These are phyloP conservation scores for Gadus macrocephalus DNA, from an alignment of 2,113 vertebrate species.

Conservation along the genomic window DNA sequence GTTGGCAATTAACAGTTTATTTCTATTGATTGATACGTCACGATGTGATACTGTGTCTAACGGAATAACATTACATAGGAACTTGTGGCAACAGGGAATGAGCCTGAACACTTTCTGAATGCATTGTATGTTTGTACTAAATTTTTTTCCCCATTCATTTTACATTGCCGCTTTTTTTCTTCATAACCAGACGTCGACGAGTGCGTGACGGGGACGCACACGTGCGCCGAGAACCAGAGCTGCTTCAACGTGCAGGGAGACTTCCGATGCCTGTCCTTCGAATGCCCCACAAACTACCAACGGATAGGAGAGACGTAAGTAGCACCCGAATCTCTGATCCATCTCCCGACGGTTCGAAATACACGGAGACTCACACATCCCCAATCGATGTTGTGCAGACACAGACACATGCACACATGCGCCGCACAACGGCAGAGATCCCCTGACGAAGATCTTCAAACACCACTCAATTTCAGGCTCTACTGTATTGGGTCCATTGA, in stretches of 20 bases:
- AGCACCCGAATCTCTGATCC: neutral
- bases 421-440: neutral
- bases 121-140: too few relatives aligned
- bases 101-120: too few relatives aligned
- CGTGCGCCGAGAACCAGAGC: slow-evolving; percentile 82
- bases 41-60: too few relatives aligned
- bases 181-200: slow-evolving; percentile 84
- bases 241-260: slow-evolving; percentile 95
- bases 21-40: too few relatives aligned
- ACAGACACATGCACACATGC: neutral
- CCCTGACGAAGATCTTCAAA: neutral
- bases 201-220: slow-evolving; percentile 87
- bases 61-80: too few relatives aligned
- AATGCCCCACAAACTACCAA: slow-evolving; percentile 87
- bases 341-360: too few relatives aligned
- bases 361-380: neutral
- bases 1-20: too few relatives aligned
- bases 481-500: slow-evolving; percentile 7
- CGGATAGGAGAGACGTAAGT: slow-evolving; percentile 87
- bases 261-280: slow-evolving; percentile 85
- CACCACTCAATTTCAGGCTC: neutral
- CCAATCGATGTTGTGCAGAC: neutral
- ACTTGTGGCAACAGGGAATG: too few relatives aligned
- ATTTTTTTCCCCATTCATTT: too few relatives aligned
- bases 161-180: too few relatives aligned